phyloP scores from a whole-genome alignment of 1,140 invertebrate species.

The Druon quercuslanigerum region DNA sequence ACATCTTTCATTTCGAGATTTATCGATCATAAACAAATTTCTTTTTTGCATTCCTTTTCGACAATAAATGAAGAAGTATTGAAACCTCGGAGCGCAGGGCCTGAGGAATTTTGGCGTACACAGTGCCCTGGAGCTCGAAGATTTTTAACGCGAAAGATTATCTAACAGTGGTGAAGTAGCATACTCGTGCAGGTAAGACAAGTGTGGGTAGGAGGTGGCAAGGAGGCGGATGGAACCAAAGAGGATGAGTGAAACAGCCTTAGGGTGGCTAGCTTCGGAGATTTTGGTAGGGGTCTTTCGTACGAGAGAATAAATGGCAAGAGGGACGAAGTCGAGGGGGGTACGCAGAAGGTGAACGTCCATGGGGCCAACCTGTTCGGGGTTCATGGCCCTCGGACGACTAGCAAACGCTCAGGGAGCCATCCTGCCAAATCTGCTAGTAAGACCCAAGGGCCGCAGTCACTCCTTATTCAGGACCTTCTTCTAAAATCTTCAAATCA shows the following conservation, averaged over 20 bases:
- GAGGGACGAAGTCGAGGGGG: slow-evolving; percentile 58
- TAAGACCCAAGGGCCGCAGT: slow-evolving; percentile 63
- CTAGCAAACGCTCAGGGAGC: slow-evolving; percentile 71
- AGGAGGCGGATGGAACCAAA: slow-evolving; percentile 45
- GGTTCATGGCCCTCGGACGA: slow-evolving; percentile 75
- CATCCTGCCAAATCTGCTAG: slow-evolving; percentile 70
- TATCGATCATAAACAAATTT: too few species aligned
- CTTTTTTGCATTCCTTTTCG: not conserved
- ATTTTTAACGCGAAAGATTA: slow-evolving; percentile 65
- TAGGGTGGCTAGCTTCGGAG: slow-evolving; percentile 56
- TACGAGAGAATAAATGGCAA: slow-evolving; percentile 54
- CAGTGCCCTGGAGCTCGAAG: slow-evolving; percentile 32
- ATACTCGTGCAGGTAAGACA: slow-evolving; percentile 38
- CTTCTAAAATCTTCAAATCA: not conserved
- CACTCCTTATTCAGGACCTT: slow-evolving; percentile 43
- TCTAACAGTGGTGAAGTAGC: slow-evolving; percentile 59
- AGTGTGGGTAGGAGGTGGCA: slow-evolving; percentile 47
- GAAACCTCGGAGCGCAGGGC: slow-evolving; percentile 10
- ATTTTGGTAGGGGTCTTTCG: slow-evolving; percentile 53
- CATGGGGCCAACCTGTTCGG: slow-evolving; percentile 76
- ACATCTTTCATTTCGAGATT: too few species aligned
- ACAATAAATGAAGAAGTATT: not conserved
- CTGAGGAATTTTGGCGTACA: not conserved
- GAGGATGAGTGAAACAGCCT: slow-evolving; percentile 38
- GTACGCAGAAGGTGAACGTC: slow-evolving; percentile 73